These are phyloP conservation scores for Loxodonta africana DNA, from an alignment of 2,113 vertebrate genomes.

Conservation along the genomic window DNA sequence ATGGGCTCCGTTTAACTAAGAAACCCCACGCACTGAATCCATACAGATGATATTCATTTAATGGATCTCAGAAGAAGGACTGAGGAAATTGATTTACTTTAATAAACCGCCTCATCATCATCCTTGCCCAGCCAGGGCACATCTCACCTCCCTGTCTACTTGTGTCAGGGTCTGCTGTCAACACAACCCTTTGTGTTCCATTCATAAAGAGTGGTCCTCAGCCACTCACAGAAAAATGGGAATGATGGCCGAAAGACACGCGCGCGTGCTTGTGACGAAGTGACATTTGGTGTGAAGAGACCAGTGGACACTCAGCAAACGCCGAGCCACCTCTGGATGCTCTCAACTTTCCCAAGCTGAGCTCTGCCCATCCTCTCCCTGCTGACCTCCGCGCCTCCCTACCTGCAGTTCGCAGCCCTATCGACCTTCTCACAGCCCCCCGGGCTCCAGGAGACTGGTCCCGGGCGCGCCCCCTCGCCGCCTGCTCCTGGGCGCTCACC, in stretches of 20 bases:
- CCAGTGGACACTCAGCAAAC: not conserved
- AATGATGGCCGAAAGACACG: not conserved
- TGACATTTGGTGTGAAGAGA: conserved; percentile 55
- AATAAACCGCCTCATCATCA: not conserved
- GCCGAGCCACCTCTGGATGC: not conserved
- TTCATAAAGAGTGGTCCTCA: not conserved
- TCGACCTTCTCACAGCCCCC: not conserved
- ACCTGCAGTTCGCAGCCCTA: not conserved
- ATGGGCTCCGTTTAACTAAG: not conserved
- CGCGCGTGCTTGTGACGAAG: conserved; percentile 38
- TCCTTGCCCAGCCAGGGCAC: not conserved
- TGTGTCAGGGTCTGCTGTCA: conserved; percentile 78
- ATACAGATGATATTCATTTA: not conserved
- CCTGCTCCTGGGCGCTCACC: not conserved
- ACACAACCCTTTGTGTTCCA: conserved; percentile 74
- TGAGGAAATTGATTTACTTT: not conserved
- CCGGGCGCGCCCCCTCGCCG: not conserved
- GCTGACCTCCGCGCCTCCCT: not conserved
- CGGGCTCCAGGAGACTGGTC: not conserved
- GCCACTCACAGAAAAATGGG: not conserved
- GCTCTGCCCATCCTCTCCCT: not conserved
- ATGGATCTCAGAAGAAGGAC: not conserved
- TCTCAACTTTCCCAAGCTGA: conserved; percentile 2
- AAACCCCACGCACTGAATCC: not conserved
- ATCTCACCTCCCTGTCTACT: not conserved